Evolutionary conservation across 2,888 invertebrate species (phyloP).

Genomic region (Priocnemis perturbator): DNA sequence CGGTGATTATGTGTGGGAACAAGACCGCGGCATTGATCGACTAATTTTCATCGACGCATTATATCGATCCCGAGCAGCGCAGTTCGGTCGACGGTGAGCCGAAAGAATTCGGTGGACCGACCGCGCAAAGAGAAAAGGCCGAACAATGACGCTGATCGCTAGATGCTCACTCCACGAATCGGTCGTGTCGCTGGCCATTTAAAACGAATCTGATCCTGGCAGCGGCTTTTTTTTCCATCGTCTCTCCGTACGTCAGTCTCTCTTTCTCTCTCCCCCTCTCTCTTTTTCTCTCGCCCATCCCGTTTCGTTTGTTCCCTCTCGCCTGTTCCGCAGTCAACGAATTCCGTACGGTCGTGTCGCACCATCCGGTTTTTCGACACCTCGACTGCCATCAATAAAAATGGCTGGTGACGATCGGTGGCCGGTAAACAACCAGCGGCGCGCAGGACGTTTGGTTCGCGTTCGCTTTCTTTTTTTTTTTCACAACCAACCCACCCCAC

Average conservation of each 20-base stretch:
- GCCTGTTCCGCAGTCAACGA: constrained; percentile 31
- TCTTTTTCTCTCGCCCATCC: not conserved
- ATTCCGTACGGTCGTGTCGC: constrained; percentile 35
- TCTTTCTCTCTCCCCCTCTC: not conserved
- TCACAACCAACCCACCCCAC: too few relatives aligned
- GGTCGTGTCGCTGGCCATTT: too few relatives aligned
- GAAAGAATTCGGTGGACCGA: too few relatives aligned
- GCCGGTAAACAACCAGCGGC: constrained; percentile 46
- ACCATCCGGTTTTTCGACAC: constrained; percentile 45
- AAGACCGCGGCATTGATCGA: too few relatives aligned
- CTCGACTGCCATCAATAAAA: constrained; percentile 44
- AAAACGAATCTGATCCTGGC: not conserved
- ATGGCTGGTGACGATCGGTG: constrained; percentile 48
- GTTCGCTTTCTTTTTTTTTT: not conserved
- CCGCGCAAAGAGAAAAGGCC: too few relatives aligned
- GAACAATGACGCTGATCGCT: too few relatives aligned
- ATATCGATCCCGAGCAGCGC: too few relatives aligned
- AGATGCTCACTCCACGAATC: too few relatives aligned
- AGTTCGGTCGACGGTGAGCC: too few relatives aligned
- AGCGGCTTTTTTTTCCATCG: not conserved
- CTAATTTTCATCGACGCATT: too few relatives aligned
- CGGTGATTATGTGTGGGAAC: too few relatives aligned
- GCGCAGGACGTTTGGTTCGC: not conserved
- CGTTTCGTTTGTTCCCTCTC: constrained; percentile 2
- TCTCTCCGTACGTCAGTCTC: too few relatives aligned